Evolutionary conservation across 2,888 invertebrate species (phyloP).

Genomic region (Phoronis australis): DNA sequence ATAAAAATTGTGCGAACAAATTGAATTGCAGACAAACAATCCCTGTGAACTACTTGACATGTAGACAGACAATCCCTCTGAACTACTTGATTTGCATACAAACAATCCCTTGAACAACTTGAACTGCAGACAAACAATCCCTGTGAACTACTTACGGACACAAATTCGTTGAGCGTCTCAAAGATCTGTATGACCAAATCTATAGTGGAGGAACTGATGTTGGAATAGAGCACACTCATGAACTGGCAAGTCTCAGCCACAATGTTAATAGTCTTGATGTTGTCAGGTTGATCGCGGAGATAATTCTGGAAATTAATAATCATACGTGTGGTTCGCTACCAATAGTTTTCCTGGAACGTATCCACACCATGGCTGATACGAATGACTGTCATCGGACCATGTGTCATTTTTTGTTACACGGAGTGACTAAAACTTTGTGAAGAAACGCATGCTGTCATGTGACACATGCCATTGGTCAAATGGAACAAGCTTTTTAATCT

Average conservation of each 20-base stretch:
- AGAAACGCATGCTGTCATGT: not conserved
- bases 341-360: too few relatives aligned
- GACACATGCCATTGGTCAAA: not conserved
- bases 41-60: too few relatives aligned
- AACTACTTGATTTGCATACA: not conserved
- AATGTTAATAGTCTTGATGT: slow-evolving; percentile 52
- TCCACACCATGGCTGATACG: too few relatives aligned
- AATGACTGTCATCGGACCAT: too few relatives aligned
- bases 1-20: too few relatives aligned
- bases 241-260: slow-evolving; percentile 50
- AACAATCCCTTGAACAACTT: slow-evolving; percentile 1
- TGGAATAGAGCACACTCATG: slow-evolving; percentile 50
- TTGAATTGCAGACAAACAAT: too few relatives aligned
- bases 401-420: too few relatives aligned
- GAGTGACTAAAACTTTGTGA: too few relatives aligned
- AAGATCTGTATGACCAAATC: slow-evolving; percentile 49
- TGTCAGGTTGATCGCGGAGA: slow-evolving; percentile 51
- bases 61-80: not conserved
- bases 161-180: slow-evolving; percentile 50
- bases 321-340: too few relatives aligned
- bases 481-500: not conserved
- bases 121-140: too few relatives aligned
- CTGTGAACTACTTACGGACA: slow-evolving; percentile 39
- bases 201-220: slow-evolving; percentile 45
- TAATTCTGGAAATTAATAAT: too few relatives aligned